A percentile compares a stretch with the other conserved stretches of the same genome.
Conservation (phyloP, 2,797 vertebrate species). For the Clarias platycephalus region DNA sequence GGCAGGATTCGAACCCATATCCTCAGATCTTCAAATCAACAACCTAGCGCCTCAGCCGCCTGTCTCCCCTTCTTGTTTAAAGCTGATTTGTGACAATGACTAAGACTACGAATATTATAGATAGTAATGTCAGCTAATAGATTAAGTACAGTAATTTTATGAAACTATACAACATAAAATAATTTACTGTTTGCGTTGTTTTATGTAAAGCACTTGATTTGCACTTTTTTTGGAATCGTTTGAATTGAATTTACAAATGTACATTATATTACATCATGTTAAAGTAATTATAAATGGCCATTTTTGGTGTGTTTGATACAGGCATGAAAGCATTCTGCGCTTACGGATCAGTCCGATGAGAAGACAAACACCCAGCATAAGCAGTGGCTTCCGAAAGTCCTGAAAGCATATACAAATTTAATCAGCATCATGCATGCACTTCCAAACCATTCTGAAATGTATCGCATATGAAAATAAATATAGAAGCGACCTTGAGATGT, state of each 20-base stretch:
- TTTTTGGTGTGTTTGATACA: neutral
- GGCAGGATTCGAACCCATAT: too few species aligned
- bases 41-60: too few species aligned
- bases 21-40: too few species aligned
- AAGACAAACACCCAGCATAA: slow-evolving; percentile 64
- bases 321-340: slow-evolving; percentile 51
- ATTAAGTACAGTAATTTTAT: neutral
- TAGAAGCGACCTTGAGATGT: neutral
- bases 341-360: slow-evolving; percentile 73
- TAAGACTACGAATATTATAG: neutral
- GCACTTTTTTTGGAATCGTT: neutral
- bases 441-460: neutral
- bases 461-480: too few species aligned
- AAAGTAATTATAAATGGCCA: neutral
- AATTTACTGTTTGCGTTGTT: neutral
- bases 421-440: neutral
- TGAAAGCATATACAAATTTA: slow-evolving; percentile 41
- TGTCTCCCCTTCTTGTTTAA: too few species aligned
- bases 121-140: neutral
- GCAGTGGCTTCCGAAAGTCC: slow-evolving; percentile 63
- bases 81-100: too few species aligned
- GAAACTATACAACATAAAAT: neutral
- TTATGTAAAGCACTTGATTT: neutral
- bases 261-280: neutral
- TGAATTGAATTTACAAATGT: neutral